Base-by-base conservation (phyloP, 2,888 invertebrate genomes). In the Anthophora plumipes region DNA sequence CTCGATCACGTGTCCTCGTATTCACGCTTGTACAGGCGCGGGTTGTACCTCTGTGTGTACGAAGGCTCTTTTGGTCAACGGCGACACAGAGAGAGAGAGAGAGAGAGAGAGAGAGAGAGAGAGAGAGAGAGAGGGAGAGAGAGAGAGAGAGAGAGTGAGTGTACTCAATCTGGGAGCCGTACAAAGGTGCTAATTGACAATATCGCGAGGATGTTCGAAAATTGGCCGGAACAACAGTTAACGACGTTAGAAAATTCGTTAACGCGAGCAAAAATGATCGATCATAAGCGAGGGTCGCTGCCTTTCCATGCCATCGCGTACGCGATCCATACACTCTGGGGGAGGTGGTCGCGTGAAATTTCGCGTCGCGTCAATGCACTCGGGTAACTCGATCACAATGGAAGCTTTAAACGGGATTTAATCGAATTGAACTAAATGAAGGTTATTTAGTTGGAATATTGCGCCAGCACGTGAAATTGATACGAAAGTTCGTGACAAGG, bases 141-240 rank as follows among this genome's bases (percentile, higher is more conserved):
- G 70, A 25, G 69, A 50, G 50, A 73, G 76, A n/a, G n/a, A 25
- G 69, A 50, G 50, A 73, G 76, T 69, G 72, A 41, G 70, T 50
- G 61, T 63, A 46, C 60, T 59, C 31, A 3, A 31, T 4, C 2
- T 31, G 31, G 43, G 31, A 9, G 6, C 17, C 17, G 25, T 43
- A 57, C 78, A 75, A 75, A 82, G 70, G 67, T 70, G 77, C 48
- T 77, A 77, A 83, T 69, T 74, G 80, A 78, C 82, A 77, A 78
- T 87, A 85, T 77, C 55, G 70, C 59, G 46, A 68, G 70, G 48
- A 68, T 55, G 73, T 39, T 71, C 17, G 50, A 41, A 71, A 69
- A 71, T 63, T 69, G 37, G 20, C 20, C 50, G 39, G 57, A 60
- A 60, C 14, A 39, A 25, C 46, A 61, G 59, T 72, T 71, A 71